Evolutionary conservation across 2,888 invertebrate genomes (phyloP), one percentile per base, ranked within the genome.

Genomic region (Dasysyrphus albostriatus): DNA sequence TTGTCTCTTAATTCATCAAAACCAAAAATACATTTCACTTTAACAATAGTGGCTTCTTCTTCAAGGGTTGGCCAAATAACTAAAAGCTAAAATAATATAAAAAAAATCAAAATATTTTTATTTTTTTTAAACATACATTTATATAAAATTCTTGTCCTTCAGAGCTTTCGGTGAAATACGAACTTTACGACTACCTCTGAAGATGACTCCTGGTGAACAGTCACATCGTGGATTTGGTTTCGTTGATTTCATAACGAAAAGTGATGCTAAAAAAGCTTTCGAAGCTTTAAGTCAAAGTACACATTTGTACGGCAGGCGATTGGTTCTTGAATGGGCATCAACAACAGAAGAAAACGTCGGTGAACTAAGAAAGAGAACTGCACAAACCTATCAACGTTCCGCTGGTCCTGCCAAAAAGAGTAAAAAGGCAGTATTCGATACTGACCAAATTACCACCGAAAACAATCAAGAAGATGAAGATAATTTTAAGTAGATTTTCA

Each of bases 151-250:
- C 2, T 29, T 37, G 0, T 67, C 58, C 88, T 89, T 1, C 78
- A 97, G 97, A 91, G 96, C 97, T 24, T 99, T 98, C 93, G 99
- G 99, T 14, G 97, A 98, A 92, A 94, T 99, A 80, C 98, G 98
- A 92, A 96, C 96, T 12, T 94, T 99, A 16, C 94, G 99, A 88
- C 93, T 99, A 83, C 99, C 99, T 0, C 97, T 96, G 91, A 99
- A 99, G 93, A 93, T 98, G 91, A 94, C 95, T 0, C 93, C 94
- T 0, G 97, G 96, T 0, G 94, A 95, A 77, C 95, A 95, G 88
- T 90, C 92, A 3, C 99, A 99, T 93, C 95, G 99, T 90, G 99
- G 99, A 73, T 99, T 99, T 93, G 98, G 96, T 8, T 99, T 99
- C 92, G 96, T 99, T 5, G 99, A 99, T 92, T 99, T 95, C 93